Evolutionary conservation across 2,888 invertebrate species (phyloP).

Genomic region (Pristionchus entomophagus): DNA sequence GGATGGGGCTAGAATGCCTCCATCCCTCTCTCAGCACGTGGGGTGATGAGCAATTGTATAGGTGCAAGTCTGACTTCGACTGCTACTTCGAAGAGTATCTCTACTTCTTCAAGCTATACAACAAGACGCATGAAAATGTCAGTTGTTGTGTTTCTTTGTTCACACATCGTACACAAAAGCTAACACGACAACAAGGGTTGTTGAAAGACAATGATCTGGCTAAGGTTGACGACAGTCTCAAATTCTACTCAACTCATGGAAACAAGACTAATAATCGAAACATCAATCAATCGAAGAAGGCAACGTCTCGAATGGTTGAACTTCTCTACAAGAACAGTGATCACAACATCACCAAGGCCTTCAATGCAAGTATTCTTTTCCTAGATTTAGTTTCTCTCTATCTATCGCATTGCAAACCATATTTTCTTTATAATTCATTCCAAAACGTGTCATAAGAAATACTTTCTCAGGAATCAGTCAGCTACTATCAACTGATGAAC

Average conservation of each 20-base stretch:
- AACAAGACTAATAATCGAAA: conserved; percentile 9
- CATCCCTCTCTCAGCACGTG: too few species aligned
- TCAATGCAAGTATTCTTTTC: not conserved
- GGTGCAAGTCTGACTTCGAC: not conserved
- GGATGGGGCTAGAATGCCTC: too few species aligned
- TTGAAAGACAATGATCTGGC: not conserved
- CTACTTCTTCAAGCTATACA: conserved; percentile 24
- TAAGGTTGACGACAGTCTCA: not conserved
- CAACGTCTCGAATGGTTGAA: not conserved
- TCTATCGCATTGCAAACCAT: too few species aligned
- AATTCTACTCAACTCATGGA: not conserved
- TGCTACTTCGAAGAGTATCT: conserved; percentile 23
- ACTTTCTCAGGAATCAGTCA: not conserved
- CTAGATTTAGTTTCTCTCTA: too few species aligned
- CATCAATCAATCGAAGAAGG: not conserved
- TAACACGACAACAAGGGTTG: too few species aligned
- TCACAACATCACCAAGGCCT: not conserved
- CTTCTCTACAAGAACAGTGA: not conserved
- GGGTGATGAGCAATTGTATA: not conserved
- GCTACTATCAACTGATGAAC: not conserved
- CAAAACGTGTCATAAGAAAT: not conserved
- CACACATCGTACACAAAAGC: too few species aligned
- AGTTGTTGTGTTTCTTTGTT: not conserved
- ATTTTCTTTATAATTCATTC: too few species aligned
- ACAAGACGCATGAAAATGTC: not conserved